Conservation (phyloP, 1,140 invertebrate genomes). For the Ruditapes philippinarum region DNA sequence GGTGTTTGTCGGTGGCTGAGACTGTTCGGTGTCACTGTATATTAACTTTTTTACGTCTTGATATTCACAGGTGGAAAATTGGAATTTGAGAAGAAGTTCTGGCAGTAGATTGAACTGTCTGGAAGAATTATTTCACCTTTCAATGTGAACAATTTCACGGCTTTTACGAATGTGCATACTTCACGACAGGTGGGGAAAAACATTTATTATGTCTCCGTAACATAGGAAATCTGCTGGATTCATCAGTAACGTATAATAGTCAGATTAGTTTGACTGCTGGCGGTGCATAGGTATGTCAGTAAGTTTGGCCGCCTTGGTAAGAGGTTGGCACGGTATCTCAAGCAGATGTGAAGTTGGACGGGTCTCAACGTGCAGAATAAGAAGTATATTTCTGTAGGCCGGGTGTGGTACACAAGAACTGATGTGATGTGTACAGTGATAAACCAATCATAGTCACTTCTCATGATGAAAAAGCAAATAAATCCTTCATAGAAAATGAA, state of each 20-base stretch:
- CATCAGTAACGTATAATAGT: conserved; percentile 33
- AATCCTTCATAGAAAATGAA: neutral
- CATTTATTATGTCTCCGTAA: conserved; percentile 47
- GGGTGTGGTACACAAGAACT: conserved; percentile 22
- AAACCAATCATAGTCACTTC: conserved; percentile 31
- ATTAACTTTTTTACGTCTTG: neutral
- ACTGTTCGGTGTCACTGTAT: neutral
- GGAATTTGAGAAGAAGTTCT: neutral
- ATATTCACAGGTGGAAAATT: conserved; percentile 12
- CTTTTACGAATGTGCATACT: conserved; percentile 41
- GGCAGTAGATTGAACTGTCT: conserved; percentile 16
- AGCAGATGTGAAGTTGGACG: conserved; percentile 30
- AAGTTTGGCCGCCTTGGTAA: conserved; percentile 18
- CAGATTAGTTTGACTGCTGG: conserved; percentile 33
- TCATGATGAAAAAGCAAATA: neutral
- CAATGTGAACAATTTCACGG: conserved; percentile 51
- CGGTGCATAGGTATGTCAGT: conserved; percentile 11
- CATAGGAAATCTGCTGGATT: neutral
- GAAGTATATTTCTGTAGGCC: neutral
- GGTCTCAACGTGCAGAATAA: neutral
- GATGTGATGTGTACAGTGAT: conserved; percentile 29
- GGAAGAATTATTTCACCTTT: neutral
- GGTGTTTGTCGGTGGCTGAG: too few relatives aligned
- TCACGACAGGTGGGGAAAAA: conserved; percentile 32
- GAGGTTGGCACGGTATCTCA: conserved; percentile 6